A percentile compares a stretch with the other conserved stretches of the same genome.
Evolutionary conservation across 2,888 invertebrate species (phyloP).

Genomic region (Yponomeuta cagnagella): DNA sequence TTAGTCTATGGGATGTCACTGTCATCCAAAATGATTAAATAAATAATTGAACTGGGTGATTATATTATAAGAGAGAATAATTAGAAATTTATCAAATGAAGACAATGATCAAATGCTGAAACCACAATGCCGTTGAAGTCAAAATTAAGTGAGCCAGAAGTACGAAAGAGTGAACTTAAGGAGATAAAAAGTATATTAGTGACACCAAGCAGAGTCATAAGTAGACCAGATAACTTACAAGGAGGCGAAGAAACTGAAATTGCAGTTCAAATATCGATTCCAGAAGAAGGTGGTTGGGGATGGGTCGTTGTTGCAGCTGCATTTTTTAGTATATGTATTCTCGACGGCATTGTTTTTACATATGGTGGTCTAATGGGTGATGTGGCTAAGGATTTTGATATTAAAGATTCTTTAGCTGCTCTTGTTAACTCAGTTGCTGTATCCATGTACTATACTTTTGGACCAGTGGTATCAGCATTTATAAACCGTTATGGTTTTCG

Average conservation of each 20-base stretch:
- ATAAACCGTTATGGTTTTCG: constrained; percentile 66
- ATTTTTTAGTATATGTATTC: constrained; percentile 43
- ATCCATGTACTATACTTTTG: constrained; percentile 50
- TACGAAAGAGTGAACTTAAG: background rate
- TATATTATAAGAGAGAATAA: too few relatives aligned
- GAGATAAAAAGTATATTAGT: constrained; percentile 36
- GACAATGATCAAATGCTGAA: background rate
- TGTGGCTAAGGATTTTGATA: constrained; percentile 43
- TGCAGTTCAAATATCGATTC: constrained; percentile 58
- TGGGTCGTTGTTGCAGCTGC: constrained; percentile 56
- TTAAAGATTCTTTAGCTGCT: constrained; percentile 41
- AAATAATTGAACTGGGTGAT: too few relatives aligned
- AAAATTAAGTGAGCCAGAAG: background rate
- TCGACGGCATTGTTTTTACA: constrained; percentile 56
- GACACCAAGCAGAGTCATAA: constrained; percentile 42
- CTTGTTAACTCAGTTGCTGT: constrained; percentile 56
- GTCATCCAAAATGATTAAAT: too few relatives aligned
- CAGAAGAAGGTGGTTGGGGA: constrained; percentile 62
- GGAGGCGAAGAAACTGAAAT: constrained; percentile 63
- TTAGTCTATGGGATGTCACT: too few relatives aligned
- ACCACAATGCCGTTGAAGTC: constrained; percentile 25
- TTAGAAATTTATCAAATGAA: too few relatives aligned
- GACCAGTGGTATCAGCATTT: constrained; percentile 56
- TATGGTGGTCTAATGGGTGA: constrained; percentile 55
- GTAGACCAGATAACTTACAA: constrained; percentile 39